Evolutionary conservation across 2,113 vertebrate species (phyloP), one percentile per base, ranked within the genome.

Genomic region (Leptobrachium ailaonicum): DNA sequence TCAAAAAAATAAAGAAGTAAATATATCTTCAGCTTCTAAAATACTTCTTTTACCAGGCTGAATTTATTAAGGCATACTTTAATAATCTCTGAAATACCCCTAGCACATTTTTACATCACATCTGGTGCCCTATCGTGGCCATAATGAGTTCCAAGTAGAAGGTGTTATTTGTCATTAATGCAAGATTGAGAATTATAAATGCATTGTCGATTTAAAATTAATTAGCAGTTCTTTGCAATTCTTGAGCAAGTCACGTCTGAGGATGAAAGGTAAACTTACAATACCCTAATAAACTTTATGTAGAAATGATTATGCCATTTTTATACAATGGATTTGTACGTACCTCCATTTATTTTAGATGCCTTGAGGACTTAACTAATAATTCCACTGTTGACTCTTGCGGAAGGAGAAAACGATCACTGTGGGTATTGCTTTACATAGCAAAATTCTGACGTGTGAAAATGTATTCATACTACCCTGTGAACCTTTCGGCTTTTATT

Each of bases 321-420:
- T 77, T 41, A 43, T 70, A 41, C 56, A 41, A 47, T 67, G 56
- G 62, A 20, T 5, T 32, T 10, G 9, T 70, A 41, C 20, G 32
- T 70, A 60, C 66, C 11, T 70, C 41, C 20, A 77, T 77, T 77
- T 50, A 77, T 77, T 77, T 77, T 70, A 3, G 6, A 62, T 71
- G 76, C 76, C 76, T 77, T 43, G 67, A 77, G 76, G 76, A 62
- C 76, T 77, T 64, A n/a, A 44, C 43, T 45, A 66, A 66, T 58
- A 68, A 67, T 41, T 20, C 62, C 62, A 64, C 13, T 64, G 62
- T 64, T 20, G 62, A 63, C 56, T 63, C 64, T 75, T 75, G 20
- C 64, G 58, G 42, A n/a, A 64, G 58, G 44, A 42, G 73, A 60
- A 75, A 75, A 75, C 64, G 73, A 75, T 75, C 32, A 20, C 58